Conservation (phyloP, 2,113 vertebrate species). For the Sebastes schlegelii region DNA sequence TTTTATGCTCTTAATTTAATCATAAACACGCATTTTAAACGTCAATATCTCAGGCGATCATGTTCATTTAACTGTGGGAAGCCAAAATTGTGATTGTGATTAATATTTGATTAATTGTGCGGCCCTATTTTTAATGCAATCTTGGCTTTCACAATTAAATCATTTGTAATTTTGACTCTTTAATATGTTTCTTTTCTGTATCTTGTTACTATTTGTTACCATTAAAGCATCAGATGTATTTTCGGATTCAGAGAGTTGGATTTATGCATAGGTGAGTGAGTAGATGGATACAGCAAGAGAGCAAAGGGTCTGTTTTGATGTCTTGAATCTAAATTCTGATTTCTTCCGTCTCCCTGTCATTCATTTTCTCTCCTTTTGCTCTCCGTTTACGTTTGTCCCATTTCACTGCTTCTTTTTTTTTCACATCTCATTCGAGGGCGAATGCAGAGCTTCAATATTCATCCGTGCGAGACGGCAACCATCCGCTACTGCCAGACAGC, state of each 20-base stretch:
- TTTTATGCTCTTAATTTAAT: no score
- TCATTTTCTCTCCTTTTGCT: neutral
- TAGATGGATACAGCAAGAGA: slow-evolving; percentile 5
- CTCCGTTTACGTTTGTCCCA: neutral
- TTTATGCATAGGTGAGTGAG: neutral
- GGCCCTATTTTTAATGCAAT: neutral
- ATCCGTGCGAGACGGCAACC: slow-evolving; percentile 37
- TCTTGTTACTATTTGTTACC: neutral
- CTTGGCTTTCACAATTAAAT: neutral
- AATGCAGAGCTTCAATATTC: slow-evolving; percentile 16
- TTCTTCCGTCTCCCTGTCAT: slow-evolving; percentile 7
- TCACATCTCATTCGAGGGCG: neutral
- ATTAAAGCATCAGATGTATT: neutral
- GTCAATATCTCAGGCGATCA: no score
- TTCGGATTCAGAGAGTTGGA: neutral
- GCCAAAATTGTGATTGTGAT: no score
- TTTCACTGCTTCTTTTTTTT: neutral
- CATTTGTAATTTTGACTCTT: neutral
- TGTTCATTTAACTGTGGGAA: no score
- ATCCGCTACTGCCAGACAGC: slow-evolving; percentile 34
- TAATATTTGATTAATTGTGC: no score
- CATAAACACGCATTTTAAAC: no score
- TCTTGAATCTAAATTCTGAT: neutral
- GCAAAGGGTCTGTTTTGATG: slow-evolving; percentile 30
- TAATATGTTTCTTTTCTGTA: neutral